Percentiles rank a stretch among this genome's conserved stretches.
Conservation (phyloP, 2,113 vertebrate genomes). For the Ifrita kowaldi region DNA sequence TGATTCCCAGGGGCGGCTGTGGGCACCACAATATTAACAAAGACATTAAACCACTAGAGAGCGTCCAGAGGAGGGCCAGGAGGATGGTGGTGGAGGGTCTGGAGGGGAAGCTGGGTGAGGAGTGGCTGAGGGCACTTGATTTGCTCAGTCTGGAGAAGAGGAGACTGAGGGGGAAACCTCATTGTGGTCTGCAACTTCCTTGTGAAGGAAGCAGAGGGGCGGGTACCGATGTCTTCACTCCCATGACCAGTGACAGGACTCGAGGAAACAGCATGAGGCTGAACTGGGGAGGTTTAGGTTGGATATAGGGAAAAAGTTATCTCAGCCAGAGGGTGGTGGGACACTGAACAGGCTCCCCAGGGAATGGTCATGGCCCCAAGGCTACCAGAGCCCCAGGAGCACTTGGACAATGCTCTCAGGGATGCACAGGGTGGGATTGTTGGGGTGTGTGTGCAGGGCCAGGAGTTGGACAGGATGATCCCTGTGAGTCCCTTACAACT, state of each 20-base stretch:
- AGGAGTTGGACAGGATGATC: background rate
- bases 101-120: background rate
- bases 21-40: background rate
- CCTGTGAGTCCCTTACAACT: background rate
- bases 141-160: background rate
- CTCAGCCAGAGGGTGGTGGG: background rate
- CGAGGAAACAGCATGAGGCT: background rate
- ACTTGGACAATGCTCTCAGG: accelerated
- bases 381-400: background rate
- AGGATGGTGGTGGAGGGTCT: background rate
- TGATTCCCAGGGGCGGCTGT: background rate
- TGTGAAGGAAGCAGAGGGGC: background rate
- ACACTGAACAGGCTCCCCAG: background rate
- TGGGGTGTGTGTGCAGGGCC: background rate
- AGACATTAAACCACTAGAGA: background rate
- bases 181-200: accelerated
- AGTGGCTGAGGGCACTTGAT: background rate
- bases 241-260: background rate
- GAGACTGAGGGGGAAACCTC: background rate
- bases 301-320: background rate
- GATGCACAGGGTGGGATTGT: background rate
- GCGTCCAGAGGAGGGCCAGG: accelerated
- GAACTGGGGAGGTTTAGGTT: background rate
- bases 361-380: accelerated
- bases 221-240: accelerated